phyloP scores from a whole-genome alignment of 1,140 invertebrate genomes.

The Periplaneta americana region DNA sequence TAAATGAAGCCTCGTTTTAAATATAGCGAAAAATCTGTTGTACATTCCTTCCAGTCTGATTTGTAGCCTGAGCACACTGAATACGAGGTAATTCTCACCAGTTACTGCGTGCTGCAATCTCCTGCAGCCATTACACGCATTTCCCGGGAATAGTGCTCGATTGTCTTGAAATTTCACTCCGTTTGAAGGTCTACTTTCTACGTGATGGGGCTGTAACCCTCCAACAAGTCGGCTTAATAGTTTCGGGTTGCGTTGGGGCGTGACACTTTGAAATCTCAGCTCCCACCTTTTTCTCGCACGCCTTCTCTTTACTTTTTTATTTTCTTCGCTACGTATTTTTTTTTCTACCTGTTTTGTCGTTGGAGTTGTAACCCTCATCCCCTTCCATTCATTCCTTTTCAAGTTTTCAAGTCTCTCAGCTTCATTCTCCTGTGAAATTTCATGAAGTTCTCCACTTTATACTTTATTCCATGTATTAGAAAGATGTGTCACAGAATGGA shows the following conservation, averaged over 20 bases:
- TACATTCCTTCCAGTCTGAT: too few species aligned
- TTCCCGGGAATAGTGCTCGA: too few species aligned
- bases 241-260: neutral
- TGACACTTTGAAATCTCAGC: neutral
- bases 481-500: neutral
- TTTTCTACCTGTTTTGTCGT: neutral
- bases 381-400: neutral
- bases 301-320: neutral
- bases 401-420: neutral
- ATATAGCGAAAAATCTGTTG: too few species aligned
- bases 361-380: neutral
- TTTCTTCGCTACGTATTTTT: neutral
- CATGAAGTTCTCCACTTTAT: neutral
- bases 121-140: too few species aligned
- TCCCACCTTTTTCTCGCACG: neutral
- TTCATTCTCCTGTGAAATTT: neutral
- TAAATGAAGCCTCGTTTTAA: too few species aligned
- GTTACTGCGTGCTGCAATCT: too few species aligned
- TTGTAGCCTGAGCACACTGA: too few species aligned
- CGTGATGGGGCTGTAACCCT: neutral
- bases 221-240: neutral
- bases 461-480: neutral
- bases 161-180: too few species aligned
- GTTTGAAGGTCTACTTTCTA: too few species aligned
- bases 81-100: too few species aligned